A percentile compares a stretch with the other conserved stretches of the same genome.
These are phyloP conservation scores for Archilochus colubris DNA, from an alignment of 2,113 vertebrate genomes.

Conservation along the genomic window DNA sequence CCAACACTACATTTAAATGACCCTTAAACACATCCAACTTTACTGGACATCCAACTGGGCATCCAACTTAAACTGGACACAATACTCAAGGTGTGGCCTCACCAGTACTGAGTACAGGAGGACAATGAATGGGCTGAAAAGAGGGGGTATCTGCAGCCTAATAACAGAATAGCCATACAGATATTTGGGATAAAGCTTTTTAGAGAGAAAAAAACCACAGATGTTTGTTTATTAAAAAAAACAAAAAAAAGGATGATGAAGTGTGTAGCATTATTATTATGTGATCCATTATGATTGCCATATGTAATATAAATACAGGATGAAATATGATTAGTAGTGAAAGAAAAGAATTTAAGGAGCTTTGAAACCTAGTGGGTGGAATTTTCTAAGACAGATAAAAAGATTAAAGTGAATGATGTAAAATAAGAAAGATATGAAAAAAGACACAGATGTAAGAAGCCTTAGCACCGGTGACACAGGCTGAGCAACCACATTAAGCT, in stretches of 20 bases:
- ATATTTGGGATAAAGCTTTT: neutral
- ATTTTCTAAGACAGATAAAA: neutral
- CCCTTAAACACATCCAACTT: too few relatives aligned
- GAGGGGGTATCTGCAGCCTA: neutral
- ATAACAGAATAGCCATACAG: neutral
- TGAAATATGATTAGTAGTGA: neutral
- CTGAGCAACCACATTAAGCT: neutral
- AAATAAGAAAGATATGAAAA: neutral
- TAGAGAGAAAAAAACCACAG: neutral
- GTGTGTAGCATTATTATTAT: rapidly evolving
- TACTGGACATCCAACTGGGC: too few relatives aligned
- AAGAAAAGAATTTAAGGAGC: neutral
- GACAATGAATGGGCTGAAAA: neutral
- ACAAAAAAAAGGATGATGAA: neutral
- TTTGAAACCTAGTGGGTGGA: neutral
- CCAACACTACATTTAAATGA: too few relatives aligned
- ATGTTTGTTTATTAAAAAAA: neutral
- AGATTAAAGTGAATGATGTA: neutral
- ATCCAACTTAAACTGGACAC: too few relatives aligned
- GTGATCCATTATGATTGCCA: neutral
- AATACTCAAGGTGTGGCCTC: too few relatives aligned
- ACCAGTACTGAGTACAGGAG: too few relatives aligned
- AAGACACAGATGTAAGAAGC: neutral
- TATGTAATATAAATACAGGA: neutral
- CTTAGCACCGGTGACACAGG: neutral